Evolutionary conservation across 2,888 invertebrate species (phyloP).

Genomic region (Rotaria socialis): DNA sequence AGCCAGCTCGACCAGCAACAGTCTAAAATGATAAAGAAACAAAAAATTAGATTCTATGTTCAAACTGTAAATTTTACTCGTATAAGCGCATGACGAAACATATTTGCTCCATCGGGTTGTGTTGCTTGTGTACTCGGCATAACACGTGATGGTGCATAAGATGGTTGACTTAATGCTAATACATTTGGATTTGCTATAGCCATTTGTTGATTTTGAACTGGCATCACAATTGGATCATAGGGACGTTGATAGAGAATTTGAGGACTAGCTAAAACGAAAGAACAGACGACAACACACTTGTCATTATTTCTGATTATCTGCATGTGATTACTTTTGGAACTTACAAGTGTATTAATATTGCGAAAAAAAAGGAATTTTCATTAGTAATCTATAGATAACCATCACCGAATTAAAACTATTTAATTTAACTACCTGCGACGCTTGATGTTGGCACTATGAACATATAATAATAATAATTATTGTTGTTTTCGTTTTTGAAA

Average conservation of each 20-base stretch:
- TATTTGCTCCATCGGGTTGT: neutral
- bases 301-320: too few species aligned
- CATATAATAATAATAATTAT: too few species aligned
- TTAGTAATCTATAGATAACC: neutral
- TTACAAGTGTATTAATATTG: too few species aligned
- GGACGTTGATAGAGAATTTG: slow-evolving; percentile 35
- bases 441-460: neutral
- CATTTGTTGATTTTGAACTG: slow-evolving; percentile 10
- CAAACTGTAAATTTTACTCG: neutral
- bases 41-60: neutral
- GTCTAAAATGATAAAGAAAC: neutral
- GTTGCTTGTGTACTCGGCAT: neutral
- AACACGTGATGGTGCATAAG: slow-evolving; percentile 28
- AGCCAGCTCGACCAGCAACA: slow-evolving; percentile 16
- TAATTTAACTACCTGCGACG: neutral
- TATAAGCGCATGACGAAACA: slow-evolving; percentile 27
- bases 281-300: too few species aligned
- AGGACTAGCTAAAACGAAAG: neutral
- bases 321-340: too few species aligned
- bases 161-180: slow-evolving; percentile 5
- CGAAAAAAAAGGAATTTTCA: neutral
- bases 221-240: neutral
- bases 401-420: neutral
- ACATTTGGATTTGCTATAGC: neutral
- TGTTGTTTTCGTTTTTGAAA: too few species aligned